These are phyloP conservation scores for Mythimna loreyi DNA, from an alignment of 2,888 invertebrate genomes.

Conservation along the genomic window DNA sequence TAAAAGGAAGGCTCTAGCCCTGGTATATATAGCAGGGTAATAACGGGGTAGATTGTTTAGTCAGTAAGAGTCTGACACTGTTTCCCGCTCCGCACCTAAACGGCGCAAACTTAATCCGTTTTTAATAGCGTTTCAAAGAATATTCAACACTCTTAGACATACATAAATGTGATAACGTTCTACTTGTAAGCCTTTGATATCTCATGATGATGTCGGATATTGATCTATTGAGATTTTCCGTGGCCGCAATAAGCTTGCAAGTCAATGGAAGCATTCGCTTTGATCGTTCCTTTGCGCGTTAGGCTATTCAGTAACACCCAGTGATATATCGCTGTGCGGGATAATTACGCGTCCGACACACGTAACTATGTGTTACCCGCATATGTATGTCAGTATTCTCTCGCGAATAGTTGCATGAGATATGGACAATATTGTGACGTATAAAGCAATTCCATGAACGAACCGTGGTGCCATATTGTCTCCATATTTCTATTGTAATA, in stretches of 20 bases:
- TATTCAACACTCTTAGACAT: constrained; percentile 5
- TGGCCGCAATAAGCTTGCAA: constrained; percentile 40
- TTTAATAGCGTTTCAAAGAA: not conserved
- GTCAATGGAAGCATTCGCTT: constrained; percentile 50
- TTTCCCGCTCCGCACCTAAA: too few relatives aligned
- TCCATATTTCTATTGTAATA: constrained; percentile 6
- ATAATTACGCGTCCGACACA: constrained; percentile 54
- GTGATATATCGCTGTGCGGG: constrained; percentile 32
- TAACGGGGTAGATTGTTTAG: too few relatives aligned
- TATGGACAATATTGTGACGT: constrained; percentile 24
- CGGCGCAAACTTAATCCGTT: not conserved
- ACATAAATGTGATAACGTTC: constrained; percentile 28
- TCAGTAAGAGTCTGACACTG: too few relatives aligned
- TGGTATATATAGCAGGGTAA: too few relatives aligned
- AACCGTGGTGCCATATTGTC: constrained; percentile 1
- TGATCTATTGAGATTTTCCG: constrained; percentile 22
- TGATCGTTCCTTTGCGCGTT: constrained; percentile 46
- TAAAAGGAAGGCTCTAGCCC: too few relatives aligned
- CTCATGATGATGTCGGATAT: constrained; percentile 26
- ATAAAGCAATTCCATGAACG: constrained; percentile 14
- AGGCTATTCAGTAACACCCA: constrained; percentile 50
- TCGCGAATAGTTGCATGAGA: constrained; percentile 51
- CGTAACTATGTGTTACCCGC: constrained; percentile 39
- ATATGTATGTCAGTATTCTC: constrained; percentile 28
- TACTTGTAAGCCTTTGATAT: constrained; percentile 12